Conservation (phyloP, 2,888 invertebrate genomes). For the Cremastinae sp. region DNA sequence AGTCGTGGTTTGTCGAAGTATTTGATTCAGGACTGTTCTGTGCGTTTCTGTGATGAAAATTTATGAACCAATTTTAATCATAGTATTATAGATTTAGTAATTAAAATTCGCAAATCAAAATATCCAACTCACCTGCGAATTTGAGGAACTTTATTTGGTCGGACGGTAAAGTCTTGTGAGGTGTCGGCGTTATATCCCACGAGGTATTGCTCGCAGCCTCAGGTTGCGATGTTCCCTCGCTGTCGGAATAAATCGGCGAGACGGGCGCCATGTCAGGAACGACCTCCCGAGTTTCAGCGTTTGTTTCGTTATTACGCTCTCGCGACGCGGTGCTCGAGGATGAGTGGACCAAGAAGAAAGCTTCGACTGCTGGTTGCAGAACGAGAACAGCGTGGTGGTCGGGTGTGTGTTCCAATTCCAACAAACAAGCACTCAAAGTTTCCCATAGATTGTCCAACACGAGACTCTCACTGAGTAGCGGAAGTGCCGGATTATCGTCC, state of each 20-base stretch:
- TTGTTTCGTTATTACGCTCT: slow-evolving; percentile 68
- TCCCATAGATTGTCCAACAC: slow-evolving; percentile 89
- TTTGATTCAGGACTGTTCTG: slow-evolving; percentile 93
- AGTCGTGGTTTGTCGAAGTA: slow-evolving; percentile 89
- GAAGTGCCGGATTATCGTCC: slow-evolving; percentile 77
- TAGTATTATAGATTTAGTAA: too few species aligned
- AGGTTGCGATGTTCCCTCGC: slow-evolving; percentile 71
- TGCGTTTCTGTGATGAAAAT: slow-evolving; percentile 85
- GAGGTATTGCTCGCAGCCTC: slow-evolving; percentile 68
- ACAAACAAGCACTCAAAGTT: slow-evolving; percentile 88
- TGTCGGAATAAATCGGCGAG: slow-evolving; percentile 76
- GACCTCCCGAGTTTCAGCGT: slow-evolving; percentile 72
- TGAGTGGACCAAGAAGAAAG: slow-evolving; percentile 94
- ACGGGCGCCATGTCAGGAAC: slow-evolving; percentile 77
- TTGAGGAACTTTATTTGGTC: slow-evolving; percentile 90
- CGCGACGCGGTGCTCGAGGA: slow-evolving; percentile 81
- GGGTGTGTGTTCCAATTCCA: slow-evolving; percentile 89
- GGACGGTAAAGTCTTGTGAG: slow-evolving; percentile 79
- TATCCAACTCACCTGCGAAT: slow-evolving; percentile 84
- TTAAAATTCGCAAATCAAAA: background rate
- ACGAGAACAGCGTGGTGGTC: slow-evolving; percentile 94
- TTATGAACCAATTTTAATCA: background rate
- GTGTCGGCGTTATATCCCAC: slow-evolving; percentile 72
- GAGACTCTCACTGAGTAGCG: slow-evolving; percentile 86
- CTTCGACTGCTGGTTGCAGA: slow-evolving; percentile 93